Base-by-base conservation (phyloP, 2,113 vertebrate genomes). In the Phaetusa simplex region DNA sequence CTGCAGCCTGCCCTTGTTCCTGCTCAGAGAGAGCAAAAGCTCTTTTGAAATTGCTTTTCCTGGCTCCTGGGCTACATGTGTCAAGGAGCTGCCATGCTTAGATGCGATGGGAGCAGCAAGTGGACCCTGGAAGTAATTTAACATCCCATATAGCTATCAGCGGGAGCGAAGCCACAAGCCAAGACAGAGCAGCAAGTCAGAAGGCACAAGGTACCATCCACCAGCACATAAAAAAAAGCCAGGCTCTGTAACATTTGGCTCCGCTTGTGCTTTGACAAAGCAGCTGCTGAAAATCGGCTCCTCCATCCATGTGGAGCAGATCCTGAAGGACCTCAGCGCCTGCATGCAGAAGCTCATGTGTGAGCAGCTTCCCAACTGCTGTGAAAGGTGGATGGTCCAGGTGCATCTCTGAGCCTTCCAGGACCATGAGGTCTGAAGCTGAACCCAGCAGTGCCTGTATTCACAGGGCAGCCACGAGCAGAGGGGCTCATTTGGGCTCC, bases 91-190 rank as follows among this genome's bases (percentile, higher is more conserved):
- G 52, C 77, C 62, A 43, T 0, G 11, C 26, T 80, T 62, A 56
- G 62, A 43, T 13, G 42, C 0, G 0, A 36, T 1, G 2, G 40
- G 8, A 78, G 40, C 50, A 40, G 11, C 47, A 32, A n/a, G 29
- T 16, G 21, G 64, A 73, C 36, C 18, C 69, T 47, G 50, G 53
- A 59, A 65, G 59, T 42, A 81, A 47, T 47, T 58, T 71, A 71
- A 29, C 52, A 17, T 5, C 26, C 64, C 40, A 24, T 59, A 52
- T 76, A 58, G 69, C 62, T 65, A 62, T 58, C 69, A 47, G 11
- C 1, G 0, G 64, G 24, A 81, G 56, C 49, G 36, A 90, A 77
- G 29, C 56, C 7, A 1, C 0, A 1, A 85, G 67, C 22, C 0
- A 2, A 76, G 69, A 65, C 1, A 15, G 47, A 73, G 38, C 53